Evolutionary conservation across 2,113 vertebrate species (phyloP).

Genomic region (Cygnus buccinator): DNA sequence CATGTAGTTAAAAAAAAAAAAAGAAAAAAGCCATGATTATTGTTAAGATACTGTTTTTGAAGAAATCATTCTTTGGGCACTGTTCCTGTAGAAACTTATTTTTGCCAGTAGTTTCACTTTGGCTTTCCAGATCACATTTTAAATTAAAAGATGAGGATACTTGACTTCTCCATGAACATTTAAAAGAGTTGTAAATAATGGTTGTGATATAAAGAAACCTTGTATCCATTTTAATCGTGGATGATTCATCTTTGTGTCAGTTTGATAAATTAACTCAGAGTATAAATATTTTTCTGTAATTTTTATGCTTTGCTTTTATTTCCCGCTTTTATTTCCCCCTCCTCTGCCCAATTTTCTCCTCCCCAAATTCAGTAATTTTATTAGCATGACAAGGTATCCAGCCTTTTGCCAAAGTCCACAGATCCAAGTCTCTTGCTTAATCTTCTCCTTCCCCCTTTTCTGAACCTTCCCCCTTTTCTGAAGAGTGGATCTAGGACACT

Average conservation of each 20-base stretch:
- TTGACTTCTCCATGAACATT: not conserved
- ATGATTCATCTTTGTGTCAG: constrained; percentile 52
- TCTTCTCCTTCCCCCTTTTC: constrained; percentile 33
- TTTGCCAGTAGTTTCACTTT: constrained; percentile 64
- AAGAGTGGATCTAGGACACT: constrained; percentile 41
- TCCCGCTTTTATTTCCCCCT: not conserved
- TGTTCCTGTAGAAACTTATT: constrained; percentile 46
- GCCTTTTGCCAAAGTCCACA: constrained; percentile 40
- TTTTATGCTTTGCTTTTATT: not conserved
- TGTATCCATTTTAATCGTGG: constrained; percentile 27
- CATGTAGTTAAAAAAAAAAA: not conserved
- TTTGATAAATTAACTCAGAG: constrained; percentile 47
- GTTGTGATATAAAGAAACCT: constrained; percentile 43
- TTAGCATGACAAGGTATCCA: constrained; percentile 52
- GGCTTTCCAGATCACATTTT: constrained; percentile 22
- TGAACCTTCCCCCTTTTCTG: constrained; percentile 17
- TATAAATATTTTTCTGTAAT: constrained; percentile 65
- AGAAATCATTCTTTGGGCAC: constrained; percentile 58
- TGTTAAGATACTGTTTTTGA: constrained; percentile 51
- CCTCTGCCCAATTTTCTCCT: constrained; percentile 10
- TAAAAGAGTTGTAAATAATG: constrained; percentile 54
- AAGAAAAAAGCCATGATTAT: not conserved
- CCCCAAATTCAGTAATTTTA: constrained; percentile 45
- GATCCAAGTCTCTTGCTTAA: constrained; percentile 51
- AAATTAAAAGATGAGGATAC: constrained; percentile 28